These are phyloP conservation scores for Pseudomyrmex pallidus DNA, from an alignment of 1,140 invertebrate species.

Conservation along the genomic window DNA sequence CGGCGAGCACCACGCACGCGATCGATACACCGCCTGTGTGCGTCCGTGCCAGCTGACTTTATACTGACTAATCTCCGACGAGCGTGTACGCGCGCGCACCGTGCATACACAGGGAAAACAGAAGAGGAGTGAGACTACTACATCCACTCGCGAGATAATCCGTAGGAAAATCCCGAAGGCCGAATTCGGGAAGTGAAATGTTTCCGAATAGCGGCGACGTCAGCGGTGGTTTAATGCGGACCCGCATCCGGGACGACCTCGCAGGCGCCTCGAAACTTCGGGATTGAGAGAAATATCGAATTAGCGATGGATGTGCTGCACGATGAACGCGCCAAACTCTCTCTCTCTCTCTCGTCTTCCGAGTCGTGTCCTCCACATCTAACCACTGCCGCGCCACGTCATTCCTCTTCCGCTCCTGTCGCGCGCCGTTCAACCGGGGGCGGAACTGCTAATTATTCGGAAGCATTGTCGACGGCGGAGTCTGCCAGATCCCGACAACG, in stretches of 20 bases:
- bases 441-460: constrained; percentile 56
- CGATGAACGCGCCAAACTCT: neutral
- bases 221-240: constrained; percentile 35
- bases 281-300: constrained; percentile 53
- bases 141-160: neutral
- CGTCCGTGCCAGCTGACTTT: constrained; percentile 48
- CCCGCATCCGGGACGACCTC: constrained; percentile 9
- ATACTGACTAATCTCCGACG: constrained; percentile 15
- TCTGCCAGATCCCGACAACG: constrained; percentile 12
- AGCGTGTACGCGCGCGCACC: neutral
- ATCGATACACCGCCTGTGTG: constrained; percentile 35
- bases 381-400: neutral
- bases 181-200: neutral
- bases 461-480: constrained; percentile 16
- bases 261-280: constrained; percentile 34
- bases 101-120: neutral
- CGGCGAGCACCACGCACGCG: constrained; percentile 28
- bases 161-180: constrained; percentile 17
- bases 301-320: constrained; percentile 24
- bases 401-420: neutral
- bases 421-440: neutral
- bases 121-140: neutral
- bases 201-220: neutral
- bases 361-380: neutral
- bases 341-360: no score